Evolutionary conservation across 2,113 vertebrate species (phyloP), one percentile per base, ranked within the genome.

Genomic region (Thymallus thymallus): DNA sequence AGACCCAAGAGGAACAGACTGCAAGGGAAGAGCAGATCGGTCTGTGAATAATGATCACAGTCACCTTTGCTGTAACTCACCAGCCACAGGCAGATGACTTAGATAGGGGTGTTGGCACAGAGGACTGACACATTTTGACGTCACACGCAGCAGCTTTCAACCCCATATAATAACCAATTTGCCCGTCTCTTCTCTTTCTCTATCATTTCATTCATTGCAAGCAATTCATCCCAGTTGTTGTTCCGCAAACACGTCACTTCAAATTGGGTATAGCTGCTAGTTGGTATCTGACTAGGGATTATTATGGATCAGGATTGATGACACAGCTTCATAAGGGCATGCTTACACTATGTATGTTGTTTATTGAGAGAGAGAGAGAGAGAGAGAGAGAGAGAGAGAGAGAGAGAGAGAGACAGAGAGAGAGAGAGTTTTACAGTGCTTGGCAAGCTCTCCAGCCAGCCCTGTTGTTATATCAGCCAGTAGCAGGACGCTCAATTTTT

Each of bases 401-500:
- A n/a, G n/a, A n/a, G n/a, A n/a, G n/a, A n/a, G n/a, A n/a, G n/a
- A n/a, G n/a, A n/a, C n/a, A n/a, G n/a, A n/a, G n/a, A n/a, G n/a
- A n/a, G n/a, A n/a, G n/a, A 87, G 87, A 86, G 87, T 86, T 92
- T 85, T 82, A 88, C 91, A 84, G 82, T 5, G 85, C 89, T 86
- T 94, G 91, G 89, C 90, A 92, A 90, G 78, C 55, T 91, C 89
- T 88, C 23, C 86, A 13, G 56, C 76, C 80, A 82, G 62, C 68
- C 83, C 91, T 84, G 84, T 88, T 85, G 86, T 89, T 90, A 91
- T 86, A 77, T 86, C 78, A 90, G 88, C 78, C 89, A 89, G 75
- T 72, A 51, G 79, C 67, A 80, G 90, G 92, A 80, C 86, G 84
- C 92, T 92, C 90, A 88, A 91, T 94, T 92, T 81, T 80, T 76